Percentiles rank a stretch among this genome's conserved stretches.
Conservation (phyloP, 92 coral and sea anemone genomes). For the Phenganax subtilis region DNA sequence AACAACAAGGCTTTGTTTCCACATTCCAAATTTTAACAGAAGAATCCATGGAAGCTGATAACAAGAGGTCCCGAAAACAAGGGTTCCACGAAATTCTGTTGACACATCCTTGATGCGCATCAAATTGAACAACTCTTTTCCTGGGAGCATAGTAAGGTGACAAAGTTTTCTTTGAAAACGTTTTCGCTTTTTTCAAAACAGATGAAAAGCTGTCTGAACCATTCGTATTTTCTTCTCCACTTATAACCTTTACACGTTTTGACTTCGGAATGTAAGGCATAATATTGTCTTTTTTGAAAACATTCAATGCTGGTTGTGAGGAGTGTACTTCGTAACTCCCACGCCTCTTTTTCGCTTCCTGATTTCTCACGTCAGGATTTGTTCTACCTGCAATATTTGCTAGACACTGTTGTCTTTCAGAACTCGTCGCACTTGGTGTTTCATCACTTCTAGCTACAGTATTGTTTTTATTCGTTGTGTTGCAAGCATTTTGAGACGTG, state of each 20-base stretch:
- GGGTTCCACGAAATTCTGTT: constrained; percentile 77
- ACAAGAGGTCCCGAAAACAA: constrained; percentile 51
- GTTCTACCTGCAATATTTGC: no score
- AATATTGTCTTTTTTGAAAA: neutral
- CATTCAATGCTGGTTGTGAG: no score
- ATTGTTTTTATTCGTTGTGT: no score
- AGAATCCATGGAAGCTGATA: constrained; percentile 86
- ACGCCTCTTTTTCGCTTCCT: neutral
- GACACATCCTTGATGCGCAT: constrained; percentile 66
- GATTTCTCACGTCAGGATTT: neutral
- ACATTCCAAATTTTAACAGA: constrained; percentile 73
- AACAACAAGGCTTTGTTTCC: constrained; percentile 45
- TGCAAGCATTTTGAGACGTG: no score
- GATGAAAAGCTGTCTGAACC: neutral
- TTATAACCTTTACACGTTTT: constrained; percentile 15
- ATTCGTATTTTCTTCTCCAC: constrained; percentile 2
- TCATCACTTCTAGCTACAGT: no score
- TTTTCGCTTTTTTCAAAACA: constrained; percentile 17
- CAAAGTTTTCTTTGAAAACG: constrained; percentile 1
- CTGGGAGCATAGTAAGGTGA: constrained; percentile 56
- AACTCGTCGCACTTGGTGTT: no score
- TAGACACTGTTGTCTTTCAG: no score
- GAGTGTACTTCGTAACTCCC: neutral
- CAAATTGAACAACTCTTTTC: constrained; percentile 43
- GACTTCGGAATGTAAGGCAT: constrained; percentile 39